phyloP scores from a whole-genome alignment of 2,888 invertebrate genomes.

The Rhagonycha fulva region DNA sequence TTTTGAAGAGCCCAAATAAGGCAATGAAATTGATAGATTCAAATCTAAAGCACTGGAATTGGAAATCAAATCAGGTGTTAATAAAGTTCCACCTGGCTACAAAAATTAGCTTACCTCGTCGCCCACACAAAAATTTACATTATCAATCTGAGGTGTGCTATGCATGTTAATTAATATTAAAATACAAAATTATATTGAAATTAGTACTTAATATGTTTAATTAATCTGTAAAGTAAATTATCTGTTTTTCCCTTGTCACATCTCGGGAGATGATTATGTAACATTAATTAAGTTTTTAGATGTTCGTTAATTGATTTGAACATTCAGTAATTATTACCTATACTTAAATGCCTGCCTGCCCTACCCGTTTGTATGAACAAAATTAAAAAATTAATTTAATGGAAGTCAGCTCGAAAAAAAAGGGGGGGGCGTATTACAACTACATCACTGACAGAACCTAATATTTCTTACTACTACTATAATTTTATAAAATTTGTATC shows the following conservation, averaged over 20 bases:
- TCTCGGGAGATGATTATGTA: background rate
- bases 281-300: background rate
- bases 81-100: conserved; percentile 33
- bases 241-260: background rate
- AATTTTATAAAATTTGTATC: background rate
- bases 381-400: background rate
- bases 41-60: conserved; percentile 17
- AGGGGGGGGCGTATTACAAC: background rate
- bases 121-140: conserved; percentile 37
- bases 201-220: conserved; percentile 18
- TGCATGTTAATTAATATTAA: conserved; percentile 32
- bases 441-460: background rate
- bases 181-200: conserved; percentile 11
- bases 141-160: conserved; percentile 35
- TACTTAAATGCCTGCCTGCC: background rate
- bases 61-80: conserved; percentile 36
- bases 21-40: conserved; percentile 14
- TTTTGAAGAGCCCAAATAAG: conserved; percentile 7
- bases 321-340: background rate
- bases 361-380: background rate
- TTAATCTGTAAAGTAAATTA: conserved; percentile 2
- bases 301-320: background rate
- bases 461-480: background rate
- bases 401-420: background rate
- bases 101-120: conserved; percentile 36